Evolutionary conservation across 53 echinoderm and acorn worm genomes (phyloP).

Genomic region (Paelopatides confundens): DNA sequence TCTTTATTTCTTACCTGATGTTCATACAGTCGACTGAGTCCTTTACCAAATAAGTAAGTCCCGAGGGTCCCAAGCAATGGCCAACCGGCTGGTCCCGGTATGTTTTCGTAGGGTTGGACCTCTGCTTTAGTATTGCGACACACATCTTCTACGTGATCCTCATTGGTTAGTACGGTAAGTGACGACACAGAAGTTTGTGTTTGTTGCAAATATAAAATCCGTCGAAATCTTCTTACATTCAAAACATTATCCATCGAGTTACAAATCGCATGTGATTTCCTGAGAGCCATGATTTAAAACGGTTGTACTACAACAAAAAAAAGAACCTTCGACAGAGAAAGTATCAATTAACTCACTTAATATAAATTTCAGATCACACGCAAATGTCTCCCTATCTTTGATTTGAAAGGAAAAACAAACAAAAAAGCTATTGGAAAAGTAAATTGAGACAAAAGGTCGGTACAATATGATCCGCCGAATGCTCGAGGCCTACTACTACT

Average conservation of each 20-base stretch:
- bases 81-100: constrained; percentile 94
- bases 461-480: too few relatives aligned
- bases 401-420: too few relatives aligned
- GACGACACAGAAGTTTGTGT: background rate
- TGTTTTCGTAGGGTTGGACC: constrained; percentile 78
- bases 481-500: too few relatives aligned
- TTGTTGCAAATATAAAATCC: background rate
- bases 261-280: background rate
- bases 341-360: too few relatives aligned
- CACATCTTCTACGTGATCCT: background rate
- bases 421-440: too few relatives aligned
- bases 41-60: constrained; percentile 83
- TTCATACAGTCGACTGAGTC: constrained; percentile 85
- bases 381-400: too few relatives aligned
- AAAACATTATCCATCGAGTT: background rate
- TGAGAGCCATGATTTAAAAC: background rate
- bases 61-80: constrained; percentile 87
- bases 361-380: too few relatives aligned
- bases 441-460: too few relatives aligned
- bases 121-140: background rate
- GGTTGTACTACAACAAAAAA: background rate
- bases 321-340: too few relatives aligned
- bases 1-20: constrained; percentile 85
- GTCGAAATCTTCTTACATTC: background rate
- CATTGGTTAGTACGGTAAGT: background rate